Conservation (phyloP, 2,797 vertebrate species). For the Pangasius sanitwongsei region DNA sequence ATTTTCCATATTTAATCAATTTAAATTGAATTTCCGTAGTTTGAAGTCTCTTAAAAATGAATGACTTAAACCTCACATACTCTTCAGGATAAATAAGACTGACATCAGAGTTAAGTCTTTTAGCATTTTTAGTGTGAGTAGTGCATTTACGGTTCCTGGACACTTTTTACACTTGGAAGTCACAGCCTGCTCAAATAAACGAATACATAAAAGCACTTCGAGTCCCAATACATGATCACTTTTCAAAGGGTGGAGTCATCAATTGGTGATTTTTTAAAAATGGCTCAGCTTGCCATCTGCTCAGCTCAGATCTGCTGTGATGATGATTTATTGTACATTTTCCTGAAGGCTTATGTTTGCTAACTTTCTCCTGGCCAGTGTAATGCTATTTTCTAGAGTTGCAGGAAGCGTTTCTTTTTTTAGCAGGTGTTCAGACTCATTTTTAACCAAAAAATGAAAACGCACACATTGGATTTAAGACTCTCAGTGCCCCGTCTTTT, state of each 20-base stretch:
- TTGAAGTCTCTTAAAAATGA: neutral
- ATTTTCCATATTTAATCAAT: neutral
- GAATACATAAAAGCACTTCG: no score
- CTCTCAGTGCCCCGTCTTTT: neutral
- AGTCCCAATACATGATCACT: neutral
- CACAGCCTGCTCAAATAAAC: no score
- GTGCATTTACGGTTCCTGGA: neutral
- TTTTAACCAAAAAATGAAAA: neutral
- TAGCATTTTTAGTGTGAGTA: neutral
- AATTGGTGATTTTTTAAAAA: neutral
- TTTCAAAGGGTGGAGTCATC: neutral
- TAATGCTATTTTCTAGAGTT: neutral
- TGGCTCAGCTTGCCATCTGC: neutral
- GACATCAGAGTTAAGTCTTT: neutral
- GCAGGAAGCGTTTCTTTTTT: neutral
- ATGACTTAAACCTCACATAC: neutral
- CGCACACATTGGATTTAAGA: neutral
- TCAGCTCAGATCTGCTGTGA: neutral
- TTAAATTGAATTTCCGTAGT: neutral
- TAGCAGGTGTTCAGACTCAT: neutral
- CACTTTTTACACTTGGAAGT: neutral
- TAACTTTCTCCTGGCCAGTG: neutral
- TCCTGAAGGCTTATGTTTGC: neutral
- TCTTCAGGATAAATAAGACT: neutral
- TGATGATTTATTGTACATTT: neutral